phyloP scores from a whole-genome alignment of 1,140 invertebrate genomes.

The Papilio machaon region DNA sequence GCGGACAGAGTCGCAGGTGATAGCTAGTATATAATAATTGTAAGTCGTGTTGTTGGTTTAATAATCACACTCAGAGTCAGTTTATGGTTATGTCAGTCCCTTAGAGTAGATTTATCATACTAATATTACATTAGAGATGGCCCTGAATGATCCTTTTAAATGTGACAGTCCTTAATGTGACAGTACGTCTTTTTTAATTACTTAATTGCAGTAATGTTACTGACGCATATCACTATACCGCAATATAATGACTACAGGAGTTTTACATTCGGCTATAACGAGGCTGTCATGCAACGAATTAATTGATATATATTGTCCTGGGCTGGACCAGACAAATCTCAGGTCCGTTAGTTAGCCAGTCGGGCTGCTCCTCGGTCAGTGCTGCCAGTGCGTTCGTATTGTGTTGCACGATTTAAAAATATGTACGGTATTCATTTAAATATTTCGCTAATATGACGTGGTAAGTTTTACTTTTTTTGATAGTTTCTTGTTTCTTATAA shows the following conservation, averaged over 20 bases:
- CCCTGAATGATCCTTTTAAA: too few relatives aligned
- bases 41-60: too few relatives aligned
- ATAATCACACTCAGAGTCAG: too few relatives aligned
- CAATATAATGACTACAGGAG: slow-evolving; percentile 5
- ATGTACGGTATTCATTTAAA: slow-evolving; percentile 4
- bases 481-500: neutral
- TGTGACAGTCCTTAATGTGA: too few relatives aligned
- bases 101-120: too few relatives aligned
- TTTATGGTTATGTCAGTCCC: too few relatives aligned
- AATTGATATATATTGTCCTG: slow-evolving; percentile 67
- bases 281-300: slow-evolving; percentile 57
- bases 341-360: slow-evolving; percentile 50
- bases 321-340: slow-evolving; percentile 57
- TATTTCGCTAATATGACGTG: slow-evolving; percentile 9
- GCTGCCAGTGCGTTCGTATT: slow-evolving; percentile 18
- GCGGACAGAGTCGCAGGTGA: too few relatives aligned
- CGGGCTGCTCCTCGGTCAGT: neutral
- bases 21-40: too few relatives aligned
- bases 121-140: too few relatives aligned
- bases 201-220: neutral
- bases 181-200: too few relatives aligned
- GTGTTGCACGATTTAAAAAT: neutral
- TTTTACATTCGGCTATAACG: slow-evolving; percentile 30
- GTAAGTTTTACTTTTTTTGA: neutral
- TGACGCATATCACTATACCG: slow-evolving; percentile 32